Conservation (phyloP, 2,113 vertebrate genomes). For the Perca flavescens region DNA sequence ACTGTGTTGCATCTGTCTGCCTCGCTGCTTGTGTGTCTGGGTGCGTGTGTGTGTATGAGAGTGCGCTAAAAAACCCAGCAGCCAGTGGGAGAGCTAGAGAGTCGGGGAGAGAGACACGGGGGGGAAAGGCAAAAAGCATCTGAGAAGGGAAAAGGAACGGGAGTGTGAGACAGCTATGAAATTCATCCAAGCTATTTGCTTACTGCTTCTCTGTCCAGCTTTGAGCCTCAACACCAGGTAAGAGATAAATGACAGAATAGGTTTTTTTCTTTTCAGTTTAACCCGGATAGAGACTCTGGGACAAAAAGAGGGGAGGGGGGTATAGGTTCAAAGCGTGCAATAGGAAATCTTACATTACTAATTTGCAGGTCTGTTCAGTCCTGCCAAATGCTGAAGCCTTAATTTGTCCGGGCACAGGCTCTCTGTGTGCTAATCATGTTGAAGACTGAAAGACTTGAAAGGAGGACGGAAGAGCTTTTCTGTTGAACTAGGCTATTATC, state of each 20-base stretch:
- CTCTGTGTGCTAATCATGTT: slow-evolving; percentile 58
- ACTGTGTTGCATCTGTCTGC: slow-evolving; percentile 82
- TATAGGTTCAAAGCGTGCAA: slow-evolving; percentile 51
- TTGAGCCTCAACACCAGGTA: slow-evolving; percentile 86
- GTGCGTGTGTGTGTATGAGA: slow-evolving; percentile 46
- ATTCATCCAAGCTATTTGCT: slow-evolving; percentile 84
- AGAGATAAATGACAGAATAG: slow-evolving; percentile 50
- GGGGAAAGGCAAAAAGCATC: slow-evolving; percentile 73
- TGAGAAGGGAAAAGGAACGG: slow-evolving; percentile 70
- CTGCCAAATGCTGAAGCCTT: slow-evolving; percentile 54
- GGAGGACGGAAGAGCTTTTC: slow-evolving; percentile 62
- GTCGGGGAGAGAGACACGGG: slow-evolving; percentile 70
- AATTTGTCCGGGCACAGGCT: slow-evolving; percentile 57
- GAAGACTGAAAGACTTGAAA: slow-evolving; percentile 54
- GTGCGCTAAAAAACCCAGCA: slow-evolving; percentile 76
- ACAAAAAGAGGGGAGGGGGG: slow-evolving; percentile 40
- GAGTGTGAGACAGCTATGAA: slow-evolving; percentile 86
- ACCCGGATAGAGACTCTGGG: slow-evolving; percentile 45
- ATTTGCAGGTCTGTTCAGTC: slow-evolving; percentile 54
- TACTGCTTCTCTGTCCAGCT: slow-evolving; percentile 85
- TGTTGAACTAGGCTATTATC: slow-evolving; percentile 70
- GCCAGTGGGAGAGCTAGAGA: slow-evolving; percentile 78
- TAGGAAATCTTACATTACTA: slow-evolving; percentile 56
- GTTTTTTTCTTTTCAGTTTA: slow-evolving; percentile 30
- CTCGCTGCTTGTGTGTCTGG: slow-evolving; percentile 70